Evolutionary conservation across 2,888 invertebrate species (phyloP).

Genomic region (Leptura quadrifasciata): DNA sequence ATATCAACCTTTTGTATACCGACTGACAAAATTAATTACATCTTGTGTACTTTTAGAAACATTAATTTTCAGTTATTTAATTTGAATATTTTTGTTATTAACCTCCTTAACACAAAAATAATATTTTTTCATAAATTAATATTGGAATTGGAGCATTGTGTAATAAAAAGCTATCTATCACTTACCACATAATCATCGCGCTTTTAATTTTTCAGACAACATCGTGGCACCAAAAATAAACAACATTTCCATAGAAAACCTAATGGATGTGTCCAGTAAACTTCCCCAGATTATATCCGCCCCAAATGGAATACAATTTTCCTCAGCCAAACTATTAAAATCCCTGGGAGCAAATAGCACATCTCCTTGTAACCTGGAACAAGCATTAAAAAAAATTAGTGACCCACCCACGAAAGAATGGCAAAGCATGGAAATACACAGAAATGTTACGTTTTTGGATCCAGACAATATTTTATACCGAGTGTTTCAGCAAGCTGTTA

Average conservation of each 20-base stretch:
- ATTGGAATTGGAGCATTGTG: no score
- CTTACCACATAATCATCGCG: no score
- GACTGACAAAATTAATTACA: no score
- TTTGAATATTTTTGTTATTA: no score
- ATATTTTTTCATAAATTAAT: no score
- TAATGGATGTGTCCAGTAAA: slow-evolving; percentile 58
- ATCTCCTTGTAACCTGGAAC: slow-evolving; percentile 57
- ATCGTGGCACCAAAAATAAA: slow-evolving; percentile 61
- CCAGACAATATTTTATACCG: slow-evolving; percentile 55
- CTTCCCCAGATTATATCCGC: slow-evolving; percentile 56
- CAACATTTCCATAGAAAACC: slow-evolving; percentile 55
- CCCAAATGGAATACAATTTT: slow-evolving; percentile 53
- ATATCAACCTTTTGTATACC: no score
- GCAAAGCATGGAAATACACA: slow-evolving; percentile 56
- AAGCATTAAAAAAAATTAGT: slow-evolving; percentile 52
- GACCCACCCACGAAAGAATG: slow-evolving; percentile 60
- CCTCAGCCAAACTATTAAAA: slow-evolving; percentile 44
- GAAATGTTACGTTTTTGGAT: slow-evolving; percentile 63
- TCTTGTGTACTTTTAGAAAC: no score
- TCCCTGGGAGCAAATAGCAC: slow-evolving; percentile 51
- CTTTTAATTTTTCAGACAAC: slow-evolving; percentile 59
- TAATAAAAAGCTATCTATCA: no score
- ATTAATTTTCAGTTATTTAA: no score
- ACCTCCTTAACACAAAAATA: no score
- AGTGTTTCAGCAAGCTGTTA: slow-evolving; percentile 64